Conservation (phyloP, 2,797 vertebrate species). For the Microctenopoma stevenorrisi region DNA sequence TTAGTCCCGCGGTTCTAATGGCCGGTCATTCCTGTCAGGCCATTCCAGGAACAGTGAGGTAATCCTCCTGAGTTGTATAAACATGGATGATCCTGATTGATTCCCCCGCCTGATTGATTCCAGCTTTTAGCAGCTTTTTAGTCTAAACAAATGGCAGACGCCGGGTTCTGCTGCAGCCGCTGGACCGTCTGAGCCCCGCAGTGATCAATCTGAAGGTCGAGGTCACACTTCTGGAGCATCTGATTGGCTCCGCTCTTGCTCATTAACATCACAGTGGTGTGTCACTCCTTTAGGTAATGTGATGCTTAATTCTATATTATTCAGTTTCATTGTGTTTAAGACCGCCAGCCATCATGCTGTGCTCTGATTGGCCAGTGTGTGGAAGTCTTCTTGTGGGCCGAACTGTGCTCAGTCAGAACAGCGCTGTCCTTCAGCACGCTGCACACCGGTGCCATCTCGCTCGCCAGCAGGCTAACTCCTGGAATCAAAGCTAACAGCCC, state of each 20-base stretch:
- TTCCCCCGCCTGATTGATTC: conserved; percentile 72
- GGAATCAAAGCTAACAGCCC: too few species aligned
- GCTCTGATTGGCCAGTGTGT: too few species aligned
- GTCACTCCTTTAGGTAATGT: too few species aligned
- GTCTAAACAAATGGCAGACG: conserved; percentile 70
- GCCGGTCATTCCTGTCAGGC: conserved; percentile 72
- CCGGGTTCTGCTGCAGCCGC: conserved; percentile 42
- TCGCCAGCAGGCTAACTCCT: too few species aligned
- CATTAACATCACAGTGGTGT: not conserved
- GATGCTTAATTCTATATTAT: too few species aligned
- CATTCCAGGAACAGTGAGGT: conserved; percentile 78
- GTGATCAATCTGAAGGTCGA: conserved; percentile 42
- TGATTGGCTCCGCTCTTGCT: not conserved
- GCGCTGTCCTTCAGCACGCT: too few species aligned
- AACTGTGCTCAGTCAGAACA: too few species aligned
- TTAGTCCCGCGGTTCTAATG: conserved; percentile 78
- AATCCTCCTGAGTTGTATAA: conserved; percentile 77
- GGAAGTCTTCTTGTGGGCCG: too few species aligned
- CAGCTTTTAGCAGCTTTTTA: conserved; percentile 77
- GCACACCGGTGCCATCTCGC: too few species aligned
- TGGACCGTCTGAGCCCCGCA: conserved; percentile 39
- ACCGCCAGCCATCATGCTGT: too few species aligned
- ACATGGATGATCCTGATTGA: conserved; percentile 79
- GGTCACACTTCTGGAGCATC: not conserved
- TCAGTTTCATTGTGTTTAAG: too few species aligned